Percentiles rank a stretch among this genome's conserved stretches.
phyloP scores from a whole-genome alignment of 2,113 vertebrate genomes.

The Pelvicachromis taeniatus region DNA sequence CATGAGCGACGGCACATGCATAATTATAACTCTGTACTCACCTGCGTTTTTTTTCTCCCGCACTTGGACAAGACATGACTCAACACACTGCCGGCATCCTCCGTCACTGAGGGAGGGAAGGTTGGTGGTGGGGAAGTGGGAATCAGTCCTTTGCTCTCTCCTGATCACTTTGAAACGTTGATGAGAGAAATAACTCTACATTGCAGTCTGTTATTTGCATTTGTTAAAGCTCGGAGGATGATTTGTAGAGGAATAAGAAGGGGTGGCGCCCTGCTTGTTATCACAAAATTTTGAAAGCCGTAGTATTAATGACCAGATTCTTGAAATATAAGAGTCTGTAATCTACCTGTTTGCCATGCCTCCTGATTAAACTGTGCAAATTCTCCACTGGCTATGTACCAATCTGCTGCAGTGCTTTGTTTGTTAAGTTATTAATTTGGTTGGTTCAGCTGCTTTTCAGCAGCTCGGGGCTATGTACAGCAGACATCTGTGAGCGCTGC shows the following conservation, averaged over 20 bases:
- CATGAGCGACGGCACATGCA: conserved; percentile 65
- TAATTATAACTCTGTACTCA: conserved; percentile 52
- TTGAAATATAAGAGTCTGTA: background rate
- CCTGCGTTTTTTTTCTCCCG: background rate
- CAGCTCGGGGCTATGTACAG: conserved; percentile 4
- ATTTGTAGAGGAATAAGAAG: background rate
- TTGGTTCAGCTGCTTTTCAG: conserved; percentile 28
- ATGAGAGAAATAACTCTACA: background rate
- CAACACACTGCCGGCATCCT: conserved; percentile 20
- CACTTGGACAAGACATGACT: conserved; percentile 36
- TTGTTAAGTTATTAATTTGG: conserved; percentile 34
- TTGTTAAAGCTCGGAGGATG: background rate
- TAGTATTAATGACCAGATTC: background rate
- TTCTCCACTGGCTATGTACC: conserved; percentile 10
- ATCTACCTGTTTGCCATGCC: background rate
- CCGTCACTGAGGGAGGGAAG: background rate
- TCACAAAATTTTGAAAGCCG: background rate
- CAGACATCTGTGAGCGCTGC: background rate
- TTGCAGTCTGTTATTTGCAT: conserved; percentile 20
- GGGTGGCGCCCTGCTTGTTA: background rate
- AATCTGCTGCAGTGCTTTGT: conserved; percentile 10
- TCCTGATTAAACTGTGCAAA: conserved; percentile 18
- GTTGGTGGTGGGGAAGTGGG: background rate
- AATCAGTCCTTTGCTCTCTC: background rate
- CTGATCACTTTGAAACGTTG: background rate